Evolutionary conservation across 1,140 invertebrate species (phyloP), one percentile per base, ranked within the genome.

Genomic region (Antheraea mylitta): DNA sequence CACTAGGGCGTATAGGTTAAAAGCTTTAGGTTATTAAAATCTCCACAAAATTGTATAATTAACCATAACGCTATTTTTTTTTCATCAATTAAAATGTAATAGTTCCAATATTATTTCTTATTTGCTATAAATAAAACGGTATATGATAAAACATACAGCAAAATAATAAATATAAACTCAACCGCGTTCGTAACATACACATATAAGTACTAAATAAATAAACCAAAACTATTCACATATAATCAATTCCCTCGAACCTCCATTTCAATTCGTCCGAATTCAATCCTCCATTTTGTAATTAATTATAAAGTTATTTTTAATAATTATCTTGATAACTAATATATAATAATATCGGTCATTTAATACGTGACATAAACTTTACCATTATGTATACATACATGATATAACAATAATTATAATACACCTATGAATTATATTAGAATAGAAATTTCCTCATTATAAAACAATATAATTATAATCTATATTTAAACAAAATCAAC

Each of bases 1-100:
- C 81, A 76, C 82, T 86, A 87, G 83, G 81, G 86, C 86, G 78
- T 88, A 90, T 79, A 85, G 80, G 78, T 85, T 81, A 86, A 84
- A 89, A 87, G 84, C 84, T 86, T 89, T 84, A 87, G 79, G 83
- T 85, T 84, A 76, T 87, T 86, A 85, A 87, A 85, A 89, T 85
- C 83, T 89, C 87, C 81, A 88, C 84, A 89, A 89, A 82, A 84
- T 87, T 85, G 86, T 89, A 89, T 86, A 89, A 30, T 7, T 42
- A 0, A 42, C 38, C 38, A 7, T 42, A 42, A 42, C 38, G 11
- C 38, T 42, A 42, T 42, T 42, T 11, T 11, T 38, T 42, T 42
- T 11, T 42, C 38, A 42, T 42, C 38, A 11, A 42, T 42, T 8
- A 42, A 42, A 42, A 8, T 42, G 7, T 42, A 9, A 9, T 42